phyloP scores from a whole-genome alignment of 2,797 vertebrate species.

The Chelon auratus region DNA sequence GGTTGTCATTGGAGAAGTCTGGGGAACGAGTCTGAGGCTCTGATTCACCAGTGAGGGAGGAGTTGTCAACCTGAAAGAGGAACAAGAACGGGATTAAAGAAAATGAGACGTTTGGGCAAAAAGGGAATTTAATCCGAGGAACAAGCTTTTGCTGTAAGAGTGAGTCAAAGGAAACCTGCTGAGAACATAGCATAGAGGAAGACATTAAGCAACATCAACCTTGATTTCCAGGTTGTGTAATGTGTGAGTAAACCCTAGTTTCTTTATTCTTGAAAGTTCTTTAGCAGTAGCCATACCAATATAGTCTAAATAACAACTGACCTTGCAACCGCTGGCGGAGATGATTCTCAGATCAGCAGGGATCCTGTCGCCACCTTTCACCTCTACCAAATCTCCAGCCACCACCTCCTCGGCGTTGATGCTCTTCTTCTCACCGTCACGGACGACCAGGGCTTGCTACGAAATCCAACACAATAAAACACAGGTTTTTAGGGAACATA shows the following conservation, averaged over 20 bases:
- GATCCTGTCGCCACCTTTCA: constrained; percentile 96
- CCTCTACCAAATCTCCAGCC: constrained; percentile 93
- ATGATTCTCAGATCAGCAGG: constrained; percentile 93
- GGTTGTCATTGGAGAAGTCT: constrained; percentile 96
- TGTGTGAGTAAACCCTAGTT: not conserved
- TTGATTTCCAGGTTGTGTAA: not conserved
- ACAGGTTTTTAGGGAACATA: not conserved
- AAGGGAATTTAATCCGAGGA: too few relatives aligned
- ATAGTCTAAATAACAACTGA: constrained; percentile 40
- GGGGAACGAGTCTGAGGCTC: constrained; percentile 96
- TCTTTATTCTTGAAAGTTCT: not conserved
- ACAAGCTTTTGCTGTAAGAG: not conserved
- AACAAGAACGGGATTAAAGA: not conserved
- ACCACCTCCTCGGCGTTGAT: constrained; percentile 95
- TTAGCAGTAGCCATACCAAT: too few relatives aligned
- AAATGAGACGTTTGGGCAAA: not conserved
- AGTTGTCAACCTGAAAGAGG: constrained; percentile 93
- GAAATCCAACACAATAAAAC: constrained; percentile 5
- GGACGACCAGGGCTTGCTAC: constrained; percentile 95
- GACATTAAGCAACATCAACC: not conserved
- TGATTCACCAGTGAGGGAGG: constrained; percentile 96
- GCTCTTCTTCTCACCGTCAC: constrained; percentile 93
- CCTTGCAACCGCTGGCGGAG: constrained; percentile 96
- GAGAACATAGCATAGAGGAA: too few relatives aligned
- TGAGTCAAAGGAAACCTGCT: not conserved